Base-by-base conservation (phyloP, 2,888 invertebrate species). In the Drosophila kuntzei region DNA sequence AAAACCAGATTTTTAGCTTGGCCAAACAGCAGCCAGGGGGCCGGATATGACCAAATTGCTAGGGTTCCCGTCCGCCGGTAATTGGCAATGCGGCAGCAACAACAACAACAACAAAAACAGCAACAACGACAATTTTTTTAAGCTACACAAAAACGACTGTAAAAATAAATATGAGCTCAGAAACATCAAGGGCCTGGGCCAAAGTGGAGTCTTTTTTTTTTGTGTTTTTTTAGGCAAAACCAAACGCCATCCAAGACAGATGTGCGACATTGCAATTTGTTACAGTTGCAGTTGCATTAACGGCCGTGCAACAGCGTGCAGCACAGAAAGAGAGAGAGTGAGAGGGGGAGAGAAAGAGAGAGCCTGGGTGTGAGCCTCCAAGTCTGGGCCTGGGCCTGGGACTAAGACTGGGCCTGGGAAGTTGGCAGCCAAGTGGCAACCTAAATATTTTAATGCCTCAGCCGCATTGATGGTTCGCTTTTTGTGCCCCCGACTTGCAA, bases 1-100 rank as follows among this genome's bases (percentile, higher is more conserved):
- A 80, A 87, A 84, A 84, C 83, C 89, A 67, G 83, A 84, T 84
- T 84, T 72, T 20, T 79, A 59, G 73, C 72, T 70, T 68, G 71
- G 71, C 81, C 70, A 73, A 80, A 68, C 73, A 53, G 57, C 81
- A 65, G 87, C 87, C 79, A 87, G 87, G 85, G 89, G 90, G 90
- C 91, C 90, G 90, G 91, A 90, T 90, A 91, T 90, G 81, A 83
- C 90, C 81, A 90, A 91, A 90, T 90, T 90, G 90, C 90, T 89
- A 89, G 90, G 90, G 90, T 90, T 89, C 88, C 84, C 77, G 80
- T 70, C 77, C 71, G 84, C 79, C 83, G 79, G 90, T 90, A 90
- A 90, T 90, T 90, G 90, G 86, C 80, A 88, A 86, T 82, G 72
- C 68, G 70, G 65, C 57, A 65, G 55, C 63, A 66, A 43, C 61